Conservation (phyloP, 2,113 vertebrate species). For the Accipiter cooperii region DNA sequence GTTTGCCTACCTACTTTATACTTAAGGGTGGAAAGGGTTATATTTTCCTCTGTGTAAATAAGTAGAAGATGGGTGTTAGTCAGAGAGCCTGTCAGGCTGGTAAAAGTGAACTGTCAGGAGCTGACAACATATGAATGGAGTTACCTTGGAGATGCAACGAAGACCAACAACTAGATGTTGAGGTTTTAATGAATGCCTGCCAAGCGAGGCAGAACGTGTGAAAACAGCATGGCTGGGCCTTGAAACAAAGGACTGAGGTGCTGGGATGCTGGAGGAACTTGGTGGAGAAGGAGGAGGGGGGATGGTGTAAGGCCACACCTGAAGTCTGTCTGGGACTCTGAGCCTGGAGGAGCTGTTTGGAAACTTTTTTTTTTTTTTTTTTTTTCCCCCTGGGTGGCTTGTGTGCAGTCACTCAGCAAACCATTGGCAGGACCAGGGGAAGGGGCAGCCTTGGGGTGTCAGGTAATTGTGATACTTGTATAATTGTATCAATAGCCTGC, state of each 20-base stretch:
- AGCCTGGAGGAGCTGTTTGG: not conserved
- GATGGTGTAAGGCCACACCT: not conserved
- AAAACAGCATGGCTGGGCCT: not conserved
- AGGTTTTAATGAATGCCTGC: conserved; percentile 4
- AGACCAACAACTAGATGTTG: not conserved
- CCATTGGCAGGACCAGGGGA: not conserved
- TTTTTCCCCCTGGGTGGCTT: not conserved
- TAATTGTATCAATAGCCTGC: not conserved
- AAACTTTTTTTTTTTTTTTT: not conserved
- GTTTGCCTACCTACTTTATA: not conserved
- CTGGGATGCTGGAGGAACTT: not conserved
- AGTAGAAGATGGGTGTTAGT: not conserved
- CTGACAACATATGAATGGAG: not conserved
- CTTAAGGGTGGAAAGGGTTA: not conserved
- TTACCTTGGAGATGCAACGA: conserved; percentile 39
- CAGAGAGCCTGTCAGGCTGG: not conserved
- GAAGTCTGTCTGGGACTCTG: not conserved
- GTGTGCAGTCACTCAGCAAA: not conserved
- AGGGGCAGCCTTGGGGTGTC: not conserved
- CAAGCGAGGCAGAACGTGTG: not conserved
- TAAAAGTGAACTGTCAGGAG: not conserved
- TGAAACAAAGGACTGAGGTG: not conserved
- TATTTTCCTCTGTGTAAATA: not conserved
- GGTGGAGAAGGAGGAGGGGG: not conserved
- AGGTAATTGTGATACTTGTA: not conserved